Evolutionary conservation across 2,797 vertebrate genomes (phyloP), one percentile per base, ranked within the genome.

Genomic region (Chloroceryle amazona): DNA sequence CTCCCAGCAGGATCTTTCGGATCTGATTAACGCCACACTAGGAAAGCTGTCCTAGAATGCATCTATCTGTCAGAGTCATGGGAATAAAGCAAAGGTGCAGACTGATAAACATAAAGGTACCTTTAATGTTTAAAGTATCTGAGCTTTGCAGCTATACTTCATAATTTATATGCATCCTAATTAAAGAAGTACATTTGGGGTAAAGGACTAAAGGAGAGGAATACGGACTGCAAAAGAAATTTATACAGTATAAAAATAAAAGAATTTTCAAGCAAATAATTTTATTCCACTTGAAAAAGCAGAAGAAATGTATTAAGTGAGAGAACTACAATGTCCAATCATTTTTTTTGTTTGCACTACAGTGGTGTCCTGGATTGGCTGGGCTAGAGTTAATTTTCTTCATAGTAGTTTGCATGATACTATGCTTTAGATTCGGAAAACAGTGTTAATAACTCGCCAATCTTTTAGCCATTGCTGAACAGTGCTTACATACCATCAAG

Each of bases 21-120:
- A 49, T 96, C 89, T 97, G 96, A 97, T 98, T 98, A 97, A 95
- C 82, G 93, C 58, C 81, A 65, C 94, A 97, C 89, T 81, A 86
- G 94, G 89, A 63, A 28, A 71, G 60, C 49, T 74, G 47, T 90
- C 94, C 54, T 68, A 80, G 21, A 44, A 74, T 55, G 41, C 20
- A 79, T 93, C 76, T 92, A 19, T 96, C 90, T 97, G 88, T 75
- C 63, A 90, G 52, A 65, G 87, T 91, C 92, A 63, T 6, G 13
- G 65, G 80, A 44, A 93, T 86, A 97, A 96, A 93, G 60, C 57
- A 96, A 55, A 95, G 91, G 68, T 83, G 47, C 66, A 82, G 72
- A 96, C 67, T 84, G 81, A 94, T 65, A 95, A 71, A 74, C 29
- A 52, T 31, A 93, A 80, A 90, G 13, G 46, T 92, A 72, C 55